A percentile compares a stretch with the other conserved stretches of the same genome.
Evolutionary conservation across 2,888 invertebrate species (phyloP).

Genomic region (Orthosia cruda): DNA sequence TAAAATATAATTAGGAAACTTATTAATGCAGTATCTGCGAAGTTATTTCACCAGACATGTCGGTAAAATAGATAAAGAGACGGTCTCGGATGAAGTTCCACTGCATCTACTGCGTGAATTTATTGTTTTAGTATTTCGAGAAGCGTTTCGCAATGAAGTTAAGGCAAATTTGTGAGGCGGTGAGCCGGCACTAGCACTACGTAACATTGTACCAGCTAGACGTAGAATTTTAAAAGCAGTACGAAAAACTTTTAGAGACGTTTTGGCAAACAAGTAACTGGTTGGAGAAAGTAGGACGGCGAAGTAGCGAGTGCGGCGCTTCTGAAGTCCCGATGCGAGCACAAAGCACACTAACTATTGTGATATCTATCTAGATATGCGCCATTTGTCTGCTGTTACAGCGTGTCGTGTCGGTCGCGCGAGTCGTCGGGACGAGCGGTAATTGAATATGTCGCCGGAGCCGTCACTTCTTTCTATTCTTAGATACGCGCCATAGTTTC

Average conservation of each 20-base stretch:
- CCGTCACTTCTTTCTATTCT: conserved; percentile 26
- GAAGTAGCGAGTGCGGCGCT: conserved; percentile 40
- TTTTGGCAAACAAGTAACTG: conserved; percentile 77
- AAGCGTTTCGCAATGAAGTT: conserved; percentile 56
- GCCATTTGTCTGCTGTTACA: conserved; percentile 41
- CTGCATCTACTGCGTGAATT: conserved; percentile 48
- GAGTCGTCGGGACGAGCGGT: conserved; percentile 24
- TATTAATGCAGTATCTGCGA: neutral
- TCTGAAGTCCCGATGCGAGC: conserved; percentile 39
- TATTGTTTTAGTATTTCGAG: conserved; percentile 56
- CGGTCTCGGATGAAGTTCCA: conserved; percentile 37
- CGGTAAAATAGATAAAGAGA: conserved; percentile 23
- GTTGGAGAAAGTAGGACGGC: conserved; percentile 67
- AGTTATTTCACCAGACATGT: conserved; percentile 15
- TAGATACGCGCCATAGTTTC: conserved; percentile 18
- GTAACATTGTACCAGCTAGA: conserved; percentile 64
- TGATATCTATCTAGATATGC: conserved; percentile 24
- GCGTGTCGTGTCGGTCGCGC: conserved; percentile 7
- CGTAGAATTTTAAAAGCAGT: conserved; percentile 65
- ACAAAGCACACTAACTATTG: conserved; percentile 37
- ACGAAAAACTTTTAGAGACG: conserved; percentile 72
- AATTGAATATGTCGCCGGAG: conserved; percentile 47
- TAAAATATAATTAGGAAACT: conserved; percentile 9
- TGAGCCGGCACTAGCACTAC: conserved; percentile 55
- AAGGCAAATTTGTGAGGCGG: conserved; percentile 65